Evolutionary conservation across 2,113 vertebrate genomes (phyloP).

Genomic region (Bombycilla garrulus): DNA sequence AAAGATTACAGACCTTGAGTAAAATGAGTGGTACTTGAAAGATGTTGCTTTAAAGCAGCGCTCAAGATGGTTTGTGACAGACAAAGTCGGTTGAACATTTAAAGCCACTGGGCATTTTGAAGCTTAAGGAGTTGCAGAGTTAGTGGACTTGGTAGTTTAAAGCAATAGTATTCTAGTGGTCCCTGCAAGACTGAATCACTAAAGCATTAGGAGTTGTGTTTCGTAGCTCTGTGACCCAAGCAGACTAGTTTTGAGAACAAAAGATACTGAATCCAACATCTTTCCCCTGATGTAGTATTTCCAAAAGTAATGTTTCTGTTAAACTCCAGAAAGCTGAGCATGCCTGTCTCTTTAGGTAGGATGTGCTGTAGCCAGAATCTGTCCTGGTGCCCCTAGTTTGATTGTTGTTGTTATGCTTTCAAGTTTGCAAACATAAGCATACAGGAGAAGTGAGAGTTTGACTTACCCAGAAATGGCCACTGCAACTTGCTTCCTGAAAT

Average conservation of each 20-base stretch:
- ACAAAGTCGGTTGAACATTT: neutral
- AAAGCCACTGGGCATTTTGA: neutral
- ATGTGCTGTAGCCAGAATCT: neutral
- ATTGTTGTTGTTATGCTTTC: neutral
- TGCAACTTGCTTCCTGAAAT: neutral
- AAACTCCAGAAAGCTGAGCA: neutral
- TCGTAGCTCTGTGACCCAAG: neutral
- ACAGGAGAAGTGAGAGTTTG: neutral
- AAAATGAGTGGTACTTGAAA: neutral
- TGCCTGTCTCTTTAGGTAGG: neutral
- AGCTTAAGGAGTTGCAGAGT: neutral
- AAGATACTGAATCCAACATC: neutral
- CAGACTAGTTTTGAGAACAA: neutral
- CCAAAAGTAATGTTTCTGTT: neutral
- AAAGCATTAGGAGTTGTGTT: neutral
- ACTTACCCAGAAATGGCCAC: neutral
- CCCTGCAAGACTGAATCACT: neutral
- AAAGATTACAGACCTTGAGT: neutral
- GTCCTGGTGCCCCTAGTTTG: neutral
- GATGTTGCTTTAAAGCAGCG: neutral
- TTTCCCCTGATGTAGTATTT: neutral
- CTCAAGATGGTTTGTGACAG: neutral
- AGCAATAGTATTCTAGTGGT: neutral
- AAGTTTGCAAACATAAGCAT: neutral
- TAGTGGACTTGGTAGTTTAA: neutral